A percentile compares a stretch with the other conserved stretches of the same genome.
Conservation (phyloP, 2,113 vertebrate genomes). For the Chaetodon trifascialis region DNA sequence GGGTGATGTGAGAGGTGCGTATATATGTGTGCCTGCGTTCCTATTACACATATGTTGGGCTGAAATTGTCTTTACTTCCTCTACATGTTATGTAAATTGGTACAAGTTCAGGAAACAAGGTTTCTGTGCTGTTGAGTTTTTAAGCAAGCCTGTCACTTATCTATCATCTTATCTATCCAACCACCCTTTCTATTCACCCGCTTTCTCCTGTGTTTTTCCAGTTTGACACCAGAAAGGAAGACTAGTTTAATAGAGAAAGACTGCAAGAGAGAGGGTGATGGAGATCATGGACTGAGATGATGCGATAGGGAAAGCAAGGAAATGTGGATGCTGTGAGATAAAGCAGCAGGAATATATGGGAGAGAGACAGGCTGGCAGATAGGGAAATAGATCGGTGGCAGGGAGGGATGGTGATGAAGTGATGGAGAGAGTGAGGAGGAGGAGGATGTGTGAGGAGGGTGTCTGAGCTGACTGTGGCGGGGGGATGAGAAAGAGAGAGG, state of each 20-base stretch:
- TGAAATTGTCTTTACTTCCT: constrained; percentile 42
- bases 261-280: constrained; percentile 27
- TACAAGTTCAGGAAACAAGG: neutral
- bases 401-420: constrained; percentile 73
- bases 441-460: constrained; percentile 68
- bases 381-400: constrained; percentile 71
- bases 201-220: constrained; percentile 29
- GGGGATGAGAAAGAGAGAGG: constrained; percentile 61
- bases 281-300: constrained; percentile 63
- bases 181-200: constrained; percentile 8
- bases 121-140: constrained; percentile 13
- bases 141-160: constrained; percentile 34
- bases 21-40: neutral
- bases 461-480: constrained; percentile 51
- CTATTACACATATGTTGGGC: constrained; percentile 36
- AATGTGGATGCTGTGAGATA: constrained; percentile 72
- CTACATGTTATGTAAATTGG: constrained; percentile 22
- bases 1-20: constrained; percentile 52
- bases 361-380: constrained; percentile 71
- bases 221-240: constrained; percentile 26
- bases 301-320: constrained; percentile 61
- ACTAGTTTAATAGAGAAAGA: constrained; percentile 36
- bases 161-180: constrained; percentile 40
- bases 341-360: constrained; percentile 63
- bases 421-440: constrained; percentile 73